Evolutionary conservation across 1,140 invertebrate genomes (phyloP), one percentile per base, ranked within the genome.

Genomic region (Hydropsyche tenuis): DNA sequence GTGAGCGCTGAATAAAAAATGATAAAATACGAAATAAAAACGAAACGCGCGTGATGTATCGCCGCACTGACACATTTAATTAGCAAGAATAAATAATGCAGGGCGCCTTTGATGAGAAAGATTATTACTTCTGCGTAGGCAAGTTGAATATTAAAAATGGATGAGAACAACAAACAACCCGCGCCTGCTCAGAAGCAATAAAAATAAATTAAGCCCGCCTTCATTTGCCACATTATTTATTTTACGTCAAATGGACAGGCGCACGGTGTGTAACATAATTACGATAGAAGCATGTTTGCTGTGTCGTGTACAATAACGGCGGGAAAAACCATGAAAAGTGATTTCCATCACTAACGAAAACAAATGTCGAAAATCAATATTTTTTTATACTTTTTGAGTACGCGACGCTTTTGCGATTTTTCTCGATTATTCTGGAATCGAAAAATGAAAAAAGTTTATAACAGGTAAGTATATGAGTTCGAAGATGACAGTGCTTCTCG

Each of bases 1-100:
- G 30, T 37, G 30, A 37, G 9, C 30, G 30, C 3, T 37, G 30
- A 18, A 53, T 53, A 53, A 2, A 22, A 56, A 23, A 16, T 1
- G 12, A 23, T 25, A 14, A 3, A 23, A 4, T 22, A 25, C 22
- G 56, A 60, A 60, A 25, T 11, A 25, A 25, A 23, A 53, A 20
- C 48, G 48, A 60, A 14, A 60, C 14, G 20, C 9, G n/a, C 46
- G 64, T 73, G 72, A 73, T 69, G 64, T 66, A 73, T 73, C 27
- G 56, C 16, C 22, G 22, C 9, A 60, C 25, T 69, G 73, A 74
- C 73, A 74, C 56, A 48, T 74, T 69, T 74, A 69, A 74, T 69
- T 74, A 63, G 53, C 20, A 20, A 25, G 23, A 18, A 69, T 64
- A 74, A 74, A 74, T 74, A 74, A 74, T 69, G 65, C 70, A 63